These are phyloP conservation scores for Xestia c-nigrum DNA, from an alignment of 2,888 invertebrate species.

Conservation along the genomic window DNA sequence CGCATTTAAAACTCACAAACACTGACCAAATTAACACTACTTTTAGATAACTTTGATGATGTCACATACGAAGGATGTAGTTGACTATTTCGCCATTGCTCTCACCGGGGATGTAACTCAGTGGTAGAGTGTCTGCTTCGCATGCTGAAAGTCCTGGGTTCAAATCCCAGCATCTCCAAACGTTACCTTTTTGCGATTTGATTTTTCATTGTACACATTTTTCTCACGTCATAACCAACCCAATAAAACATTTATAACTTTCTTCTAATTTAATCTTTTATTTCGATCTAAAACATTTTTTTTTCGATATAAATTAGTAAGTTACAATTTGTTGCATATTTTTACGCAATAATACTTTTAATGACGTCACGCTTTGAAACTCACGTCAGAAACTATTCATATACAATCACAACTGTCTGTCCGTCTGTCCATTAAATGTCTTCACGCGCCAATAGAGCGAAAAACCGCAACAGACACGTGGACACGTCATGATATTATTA, in stretches of 20 bases:
- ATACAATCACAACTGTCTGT: conserved; percentile 28
- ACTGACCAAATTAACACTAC: background rate
- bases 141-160: conserved; percentile 93
- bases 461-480: conserved; percentile 76
- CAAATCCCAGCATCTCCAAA: conserved; percentile 92
- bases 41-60: background rate
- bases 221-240: fast-evolving
- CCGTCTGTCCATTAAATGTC: conserved; percentile 60
- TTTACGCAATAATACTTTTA: background rate
- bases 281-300: too few relatives aligned
- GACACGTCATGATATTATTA: conserved; percentile 46
- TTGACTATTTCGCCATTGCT: conserved; percentile 26
- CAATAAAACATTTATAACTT: background rate
- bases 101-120: conserved; percentile 87
- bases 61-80: background rate
- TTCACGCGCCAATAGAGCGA: conserved; percentile 79
- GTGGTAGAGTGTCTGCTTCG: conserved; percentile 92
- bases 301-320: background rate
- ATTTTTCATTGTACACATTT: background rate
- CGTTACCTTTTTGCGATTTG: conserved; percentile 41
- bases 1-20: background rate
- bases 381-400: conserved; percentile 5
- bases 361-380: background rate
- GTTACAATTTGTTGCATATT: background rate
- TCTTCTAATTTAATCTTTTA: background rate